These are phyloP conservation scores for Yponomeuta cagnagella DNA, from an alignment of 2,888 invertebrate genomes.

Conservation along the genomic window DNA sequence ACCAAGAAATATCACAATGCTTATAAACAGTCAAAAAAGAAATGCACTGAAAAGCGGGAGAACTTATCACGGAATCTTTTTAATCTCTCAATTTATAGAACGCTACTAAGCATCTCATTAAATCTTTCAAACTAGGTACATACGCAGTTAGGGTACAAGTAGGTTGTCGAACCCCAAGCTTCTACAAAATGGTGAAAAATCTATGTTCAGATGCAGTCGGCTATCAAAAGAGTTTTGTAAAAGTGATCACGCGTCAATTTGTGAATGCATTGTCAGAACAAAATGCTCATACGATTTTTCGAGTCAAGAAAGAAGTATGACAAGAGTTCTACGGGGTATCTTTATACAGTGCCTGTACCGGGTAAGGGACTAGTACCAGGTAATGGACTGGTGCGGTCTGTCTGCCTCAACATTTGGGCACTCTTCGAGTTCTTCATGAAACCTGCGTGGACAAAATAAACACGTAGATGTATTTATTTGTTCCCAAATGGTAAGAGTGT, in stretches of 20 bases:
- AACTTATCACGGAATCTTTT: not conserved
- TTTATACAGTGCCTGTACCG: conserved; percentile 12
- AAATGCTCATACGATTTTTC: conserved; percentile 41
- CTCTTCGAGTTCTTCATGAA: conserved; percentile 81
- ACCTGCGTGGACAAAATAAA: conserved; percentile 74
- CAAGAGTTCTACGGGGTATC: conserved; percentile 6
- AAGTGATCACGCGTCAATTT: conserved; percentile 12
- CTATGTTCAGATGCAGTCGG: not conserved
- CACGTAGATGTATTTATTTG: conserved; percentile 55
- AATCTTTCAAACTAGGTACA: not conserved
- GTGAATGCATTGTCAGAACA: conserved; percentile 11
- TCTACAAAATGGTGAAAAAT: not conserved
- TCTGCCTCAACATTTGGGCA: conserved; percentile 79
- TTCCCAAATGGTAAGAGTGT: not conserved
- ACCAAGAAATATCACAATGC: conserved; percentile 28
- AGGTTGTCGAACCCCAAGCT: not conserved
- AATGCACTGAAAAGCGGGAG: conserved; percentile 28
- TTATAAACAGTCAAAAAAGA: conserved; percentile 22
- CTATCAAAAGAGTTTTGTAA: conserved; percentile 11
- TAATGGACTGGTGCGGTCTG: conserved; percentile 78
- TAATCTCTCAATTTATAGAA: not conserved
- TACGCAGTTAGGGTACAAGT: not conserved
- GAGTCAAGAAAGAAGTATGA: conserved; percentile 39
- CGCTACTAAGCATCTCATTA: conserved; percentile 3
- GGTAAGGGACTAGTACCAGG: conserved; percentile 60